Base-by-base conservation (phyloP, 2,797 vertebrate species). In the Macropodus opercularis region DNA sequence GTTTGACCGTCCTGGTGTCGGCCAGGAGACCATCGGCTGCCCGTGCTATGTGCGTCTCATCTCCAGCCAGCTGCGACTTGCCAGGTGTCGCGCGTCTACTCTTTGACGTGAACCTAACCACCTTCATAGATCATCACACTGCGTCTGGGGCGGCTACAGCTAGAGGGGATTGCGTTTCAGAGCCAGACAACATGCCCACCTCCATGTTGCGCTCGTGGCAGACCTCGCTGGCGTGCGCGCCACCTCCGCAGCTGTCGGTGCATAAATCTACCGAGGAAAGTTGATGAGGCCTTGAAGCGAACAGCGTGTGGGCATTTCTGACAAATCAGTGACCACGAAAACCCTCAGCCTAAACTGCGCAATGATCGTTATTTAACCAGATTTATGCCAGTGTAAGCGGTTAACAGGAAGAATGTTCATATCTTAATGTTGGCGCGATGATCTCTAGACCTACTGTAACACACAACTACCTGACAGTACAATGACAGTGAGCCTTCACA, bases 251-350 rank as follows among this genome's bases (percentile, higher is more conserved):
- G 89, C 90, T 91, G 90, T 77, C 83, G 64, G 39, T 34, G 52
- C 75, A 78, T 91, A 89, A 92, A 91, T 93, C 92, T 81, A 66
- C 87, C 64, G 52, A 35, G 65, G 85, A 80, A 87, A 85, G 69
- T 53, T 31, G 77, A 89, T 83, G 65, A 79, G 73, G 62, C 62
- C 46, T 69, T 51, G 44, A 68, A 71, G 54, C 64, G 67, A 68
- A 70, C 77, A 78, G 49, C 31, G 63, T 52, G 61, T 73, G 61
- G 26, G 56, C 47, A 47, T 74, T 69, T 69, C 61, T 78, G 36
- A 72, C 68, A 26, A 68, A 77, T 79, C 71, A 69, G 57, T 46
- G 60, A 46, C 66, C 58, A 47, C 14, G 6, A 75, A 63, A 40
- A 36, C 40, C 46, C 58, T 65, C 31, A 34, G 56, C 52, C 44